Conservation (phyloP, 2,888 invertebrate genomes). For the Mallateleia sp. region DNA sequence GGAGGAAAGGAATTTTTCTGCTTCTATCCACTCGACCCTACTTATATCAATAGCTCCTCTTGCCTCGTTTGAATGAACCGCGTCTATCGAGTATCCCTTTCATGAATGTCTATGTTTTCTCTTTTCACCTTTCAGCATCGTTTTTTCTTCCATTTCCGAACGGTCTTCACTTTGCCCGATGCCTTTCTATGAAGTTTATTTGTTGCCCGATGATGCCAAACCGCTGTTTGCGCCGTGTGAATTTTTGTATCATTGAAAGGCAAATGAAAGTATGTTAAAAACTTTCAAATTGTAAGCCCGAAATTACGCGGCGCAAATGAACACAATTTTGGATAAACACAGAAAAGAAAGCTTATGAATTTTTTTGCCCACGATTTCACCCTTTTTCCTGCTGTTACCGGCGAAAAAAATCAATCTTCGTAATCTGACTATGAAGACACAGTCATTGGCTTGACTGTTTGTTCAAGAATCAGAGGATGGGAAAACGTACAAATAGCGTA, state of each 20-base stretch:
- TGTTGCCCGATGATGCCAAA: constrained; percentile 66
- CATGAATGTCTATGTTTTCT: constrained; percentile 57
- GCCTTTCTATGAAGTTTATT: constrained; percentile 62
- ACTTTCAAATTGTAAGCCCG: no score
- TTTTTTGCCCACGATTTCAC: constrained; percentile 10
- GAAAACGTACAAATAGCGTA: constrained; percentile 46
- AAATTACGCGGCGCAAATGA: constrained; percentile 8
- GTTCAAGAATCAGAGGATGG: constrained; percentile 35
- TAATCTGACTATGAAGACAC: constrained; percentile 41
- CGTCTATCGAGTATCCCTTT: constrained; percentile 79
- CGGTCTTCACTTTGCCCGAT: constrained; percentile 43
- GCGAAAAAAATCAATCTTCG: constrained; percentile 41
- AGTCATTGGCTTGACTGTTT: constrained; percentile 31
- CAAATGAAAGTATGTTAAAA: neutral
- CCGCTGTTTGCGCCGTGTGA: constrained; percentile 42
- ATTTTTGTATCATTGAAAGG: constrained; percentile 24
- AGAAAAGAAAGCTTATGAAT: constrained; percentile 11
- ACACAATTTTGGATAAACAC: constrained; percentile 13
- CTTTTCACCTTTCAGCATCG: constrained; percentile 39
- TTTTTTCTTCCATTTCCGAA: constrained; percentile 27
- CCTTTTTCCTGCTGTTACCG: constrained; percentile 1
- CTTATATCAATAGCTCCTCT: constrained; percentile 88
- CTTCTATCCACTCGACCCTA: constrained; percentile 87
- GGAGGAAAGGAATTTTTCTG: constrained; percentile 55
- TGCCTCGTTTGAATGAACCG: constrained; percentile 88